Conservation (phyloP, 2,888 invertebrate species). For the Serripes groenlandicus region DNA sequence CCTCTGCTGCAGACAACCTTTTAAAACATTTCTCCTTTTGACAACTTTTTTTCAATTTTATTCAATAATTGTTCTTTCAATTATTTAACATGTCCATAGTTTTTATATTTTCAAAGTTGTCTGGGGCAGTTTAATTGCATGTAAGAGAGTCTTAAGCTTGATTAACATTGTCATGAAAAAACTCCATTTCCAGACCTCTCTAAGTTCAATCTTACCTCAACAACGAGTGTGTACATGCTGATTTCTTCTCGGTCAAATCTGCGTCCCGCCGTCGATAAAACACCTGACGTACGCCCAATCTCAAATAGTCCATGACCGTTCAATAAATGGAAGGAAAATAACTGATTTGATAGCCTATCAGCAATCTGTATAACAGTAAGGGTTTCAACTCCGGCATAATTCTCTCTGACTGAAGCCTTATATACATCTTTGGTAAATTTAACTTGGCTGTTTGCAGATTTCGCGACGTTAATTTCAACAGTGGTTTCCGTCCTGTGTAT, state of each 20-base stretch:
- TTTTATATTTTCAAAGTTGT: too few relatives aligned
- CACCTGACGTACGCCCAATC: slow-evolving; percentile 96
- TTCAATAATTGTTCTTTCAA: too few relatives aligned
- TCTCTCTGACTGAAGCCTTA: slow-evolving; percentile 93
- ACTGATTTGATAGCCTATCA: slow-evolving; percentile 93
- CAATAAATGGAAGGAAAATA: slow-evolving; percentile 93
- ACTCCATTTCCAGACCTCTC: too few relatives aligned
- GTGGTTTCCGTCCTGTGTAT: slow-evolving; percentile 91
- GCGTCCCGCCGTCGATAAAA: slow-evolving; percentile 93
- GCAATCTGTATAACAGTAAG: slow-evolving; percentile 95
- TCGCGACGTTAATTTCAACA: slow-evolving; percentile 91
- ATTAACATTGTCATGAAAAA: background rate
- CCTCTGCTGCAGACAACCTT: too few relatives aligned
- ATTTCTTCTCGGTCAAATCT: slow-evolving; percentile 95
- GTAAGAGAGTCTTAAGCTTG: background rate
- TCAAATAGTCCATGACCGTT: slow-evolving; percentile 95
- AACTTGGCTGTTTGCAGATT: slow-evolving; percentile 90
- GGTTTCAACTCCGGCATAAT: slow-evolving; percentile 93
- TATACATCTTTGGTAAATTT: slow-evolving; percentile 95
- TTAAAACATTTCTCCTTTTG: too few relatives aligned
- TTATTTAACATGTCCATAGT: too few relatives aligned
- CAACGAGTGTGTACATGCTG: slow-evolving; percentile 93
- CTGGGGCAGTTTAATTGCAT: too few relatives aligned
- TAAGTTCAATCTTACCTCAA: slow-evolving; percentile 90
- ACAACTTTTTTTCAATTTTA: too few relatives aligned